These are phyloP conservation scores for Sinocyclocheilus maitianheensis DNA, from an alignment of 2,113 vertebrate genomes.

Conservation along the genomic window DNA sequence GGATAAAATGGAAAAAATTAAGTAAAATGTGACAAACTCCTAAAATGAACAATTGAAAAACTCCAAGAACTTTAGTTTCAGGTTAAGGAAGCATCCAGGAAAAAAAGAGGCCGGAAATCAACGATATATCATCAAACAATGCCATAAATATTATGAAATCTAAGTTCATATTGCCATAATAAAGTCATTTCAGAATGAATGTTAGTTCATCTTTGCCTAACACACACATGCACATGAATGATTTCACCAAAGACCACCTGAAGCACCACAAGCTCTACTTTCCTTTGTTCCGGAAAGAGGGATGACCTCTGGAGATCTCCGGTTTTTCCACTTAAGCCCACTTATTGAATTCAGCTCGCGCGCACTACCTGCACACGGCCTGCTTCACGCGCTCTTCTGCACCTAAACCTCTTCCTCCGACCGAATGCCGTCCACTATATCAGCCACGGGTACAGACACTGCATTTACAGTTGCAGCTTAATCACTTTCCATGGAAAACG, in stretches of 20 bases:
- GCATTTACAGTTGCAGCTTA: slow-evolving; percentile 39
- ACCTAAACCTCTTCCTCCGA: background rate
- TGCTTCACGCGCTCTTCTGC: background rate
- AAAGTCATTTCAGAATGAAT: too few relatives aligned
- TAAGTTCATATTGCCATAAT: too few relatives aligned
- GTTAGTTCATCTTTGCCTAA: too few relatives aligned
- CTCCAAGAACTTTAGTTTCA: too few relatives aligned
- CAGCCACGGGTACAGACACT: background rate
- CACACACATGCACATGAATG: slow-evolving; percentile 63
- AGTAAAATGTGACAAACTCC: too few relatives aligned
- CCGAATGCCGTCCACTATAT: background rate
- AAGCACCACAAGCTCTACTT: slow-evolving; percentile 68
- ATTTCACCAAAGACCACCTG: slow-evolving; percentile 80
- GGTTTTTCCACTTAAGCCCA: slow-evolving; percentile 73
- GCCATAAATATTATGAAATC: too few relatives aligned
- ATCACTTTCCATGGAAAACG: slow-evolving; percentile 66
- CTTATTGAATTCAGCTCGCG: slow-evolving; percentile 82
- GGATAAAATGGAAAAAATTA: too few relatives aligned
- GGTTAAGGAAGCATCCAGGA: too few relatives aligned
- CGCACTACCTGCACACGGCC: slow-evolving; percentile 54
- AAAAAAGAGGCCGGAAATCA: too few relatives aligned
- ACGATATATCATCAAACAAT: too few relatives aligned
- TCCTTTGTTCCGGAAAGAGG: slow-evolving; percentile 80
- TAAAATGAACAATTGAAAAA: too few relatives aligned
- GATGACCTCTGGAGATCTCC: slow-evolving; percentile 78